These are phyloP conservation scores for Lamellibrachia columna DNA, from an alignment of 2,888 invertebrate genomes.

Conservation along the genomic window DNA sequence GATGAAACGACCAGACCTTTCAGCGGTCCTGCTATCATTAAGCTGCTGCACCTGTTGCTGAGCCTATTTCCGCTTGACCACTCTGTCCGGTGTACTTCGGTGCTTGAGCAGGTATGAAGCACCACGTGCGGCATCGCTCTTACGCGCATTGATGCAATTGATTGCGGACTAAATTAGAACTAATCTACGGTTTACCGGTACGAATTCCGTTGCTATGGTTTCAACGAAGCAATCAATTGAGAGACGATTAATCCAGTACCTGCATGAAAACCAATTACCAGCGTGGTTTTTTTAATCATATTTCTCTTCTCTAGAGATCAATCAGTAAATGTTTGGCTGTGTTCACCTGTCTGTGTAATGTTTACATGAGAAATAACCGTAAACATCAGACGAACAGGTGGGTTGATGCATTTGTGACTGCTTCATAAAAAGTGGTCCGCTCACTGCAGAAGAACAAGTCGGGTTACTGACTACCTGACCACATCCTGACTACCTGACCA, in stretches of 20 bases:
- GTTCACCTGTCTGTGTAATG: neutral
- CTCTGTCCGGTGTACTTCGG: neutral
- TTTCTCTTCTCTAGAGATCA: neutral
- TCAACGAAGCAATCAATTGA: neutral
- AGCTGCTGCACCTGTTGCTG: neutral
- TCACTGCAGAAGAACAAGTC: neutral
- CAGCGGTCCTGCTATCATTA: neutral
- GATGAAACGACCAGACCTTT: neutral
- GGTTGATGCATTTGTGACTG: neutral
- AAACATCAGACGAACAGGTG: neutral
- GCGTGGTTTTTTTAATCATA: neutral
- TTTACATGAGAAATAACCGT: neutral
- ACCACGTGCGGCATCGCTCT: neutral
- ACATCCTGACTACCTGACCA: too few relatives aligned
- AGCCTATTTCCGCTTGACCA: neutral
- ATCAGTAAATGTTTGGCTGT: neutral
- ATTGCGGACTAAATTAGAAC: neutral
- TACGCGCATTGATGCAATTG: neutral
- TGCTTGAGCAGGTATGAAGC: neutral
- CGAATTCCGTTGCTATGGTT: neutral
- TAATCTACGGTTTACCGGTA: neutral
- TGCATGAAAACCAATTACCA: neutral
- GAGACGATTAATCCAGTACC: neutral
- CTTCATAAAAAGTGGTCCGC: neutral
- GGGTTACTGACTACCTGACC: neutral